Percentiles rank a stretch among this genome's conserved stretches.
Conservation (phyloP, 2,113 vertebrate species). For the Archilochus colubris region DNA sequence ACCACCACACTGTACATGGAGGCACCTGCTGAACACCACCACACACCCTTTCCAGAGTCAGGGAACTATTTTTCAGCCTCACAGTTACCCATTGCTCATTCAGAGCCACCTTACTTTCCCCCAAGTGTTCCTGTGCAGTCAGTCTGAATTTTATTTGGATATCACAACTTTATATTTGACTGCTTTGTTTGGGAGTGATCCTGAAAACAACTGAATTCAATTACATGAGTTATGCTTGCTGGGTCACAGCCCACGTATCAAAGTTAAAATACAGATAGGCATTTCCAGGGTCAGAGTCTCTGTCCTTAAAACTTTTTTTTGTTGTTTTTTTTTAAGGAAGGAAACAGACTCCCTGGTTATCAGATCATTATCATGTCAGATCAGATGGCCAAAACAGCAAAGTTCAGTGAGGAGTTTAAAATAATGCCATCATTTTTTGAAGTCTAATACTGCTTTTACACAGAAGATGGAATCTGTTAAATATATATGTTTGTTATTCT, state of each 20-base stretch:
- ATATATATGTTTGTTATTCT: background rate
- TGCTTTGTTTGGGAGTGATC: background rate
- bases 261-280: slow-evolving; percentile 5
- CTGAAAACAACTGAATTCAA: slow-evolving; percentile 21
- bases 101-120: background rate
- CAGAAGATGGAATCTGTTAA: background rate
- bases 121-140: background rate
- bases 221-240: background rate
- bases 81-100: background rate
- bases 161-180: background rate
- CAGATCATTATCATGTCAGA: slow-evolving; percentile 20
- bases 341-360: slow-evolving; percentile 31
- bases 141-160: background rate
- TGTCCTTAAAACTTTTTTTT: background rate
- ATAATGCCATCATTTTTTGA: background rate
- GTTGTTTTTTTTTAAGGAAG: background rate
- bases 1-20: rapidly evolving
- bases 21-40: background rate
- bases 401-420: slow-evolving; percentile 4
- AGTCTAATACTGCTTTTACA: background rate
- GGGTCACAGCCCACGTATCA: background rate
- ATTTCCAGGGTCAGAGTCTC: slow-evolving; percentile 6
- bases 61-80: background rate
- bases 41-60: too few relatives aligned
- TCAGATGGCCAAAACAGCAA: background rate